Conservation (phyloP, 2,113 vertebrate genomes). For the Ceyx margarethae region DNA sequence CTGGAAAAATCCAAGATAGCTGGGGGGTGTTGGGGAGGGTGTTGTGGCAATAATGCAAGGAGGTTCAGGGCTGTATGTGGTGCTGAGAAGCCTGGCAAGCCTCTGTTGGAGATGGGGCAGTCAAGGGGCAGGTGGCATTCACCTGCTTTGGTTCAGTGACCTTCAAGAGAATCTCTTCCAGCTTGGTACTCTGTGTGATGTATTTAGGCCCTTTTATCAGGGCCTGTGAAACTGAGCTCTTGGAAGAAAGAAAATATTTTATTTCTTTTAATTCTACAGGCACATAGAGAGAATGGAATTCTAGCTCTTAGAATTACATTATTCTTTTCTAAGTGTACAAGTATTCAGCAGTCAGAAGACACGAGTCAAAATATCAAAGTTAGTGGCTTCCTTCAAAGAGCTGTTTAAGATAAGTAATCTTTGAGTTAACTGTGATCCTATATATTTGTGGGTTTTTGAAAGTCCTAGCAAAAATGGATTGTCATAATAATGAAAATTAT, state of each 20-base stretch:
- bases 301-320: neutral
- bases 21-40: fast-evolving
- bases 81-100: neutral
- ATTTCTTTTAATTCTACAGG: neutral
- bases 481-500: neutral
- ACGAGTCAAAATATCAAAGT: neutral
- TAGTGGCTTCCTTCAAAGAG: neutral
- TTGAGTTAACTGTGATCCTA: neutral
- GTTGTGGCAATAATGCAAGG: fast-evolving
- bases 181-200: neutral
- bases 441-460: neutral
- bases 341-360: conserved; percentile 5
- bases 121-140: neutral
- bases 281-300: neutral
- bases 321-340: neutral
- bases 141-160: neutral
- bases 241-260: neutral
- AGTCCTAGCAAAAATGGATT: neutral
- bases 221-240: neutral
- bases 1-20: neutral
- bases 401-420: neutral
- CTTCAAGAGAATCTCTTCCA: neutral
- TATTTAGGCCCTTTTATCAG: neutral
- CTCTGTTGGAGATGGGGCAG: neutral
- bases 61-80: neutral